Evolutionary conservation across 1,140 invertebrate genomes (phyloP), one percentile per base, ranked within the genome.

Genomic region (Drosophila dunni): DNA sequence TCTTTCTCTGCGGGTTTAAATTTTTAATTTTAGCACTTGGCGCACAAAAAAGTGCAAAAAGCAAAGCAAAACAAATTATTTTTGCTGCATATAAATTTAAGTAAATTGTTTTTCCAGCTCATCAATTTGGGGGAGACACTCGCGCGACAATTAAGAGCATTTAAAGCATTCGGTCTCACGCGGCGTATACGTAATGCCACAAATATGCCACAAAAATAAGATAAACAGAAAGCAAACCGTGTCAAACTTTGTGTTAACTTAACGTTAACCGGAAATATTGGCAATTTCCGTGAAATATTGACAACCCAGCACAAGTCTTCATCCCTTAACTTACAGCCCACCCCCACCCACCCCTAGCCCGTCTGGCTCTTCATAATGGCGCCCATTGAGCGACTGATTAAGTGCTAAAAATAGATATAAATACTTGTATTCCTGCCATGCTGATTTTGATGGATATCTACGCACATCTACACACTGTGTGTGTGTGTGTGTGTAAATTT

Each of bases 201-300:
- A 78, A 84, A 85, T 85, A 86, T 42, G 40, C 29, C 33, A 34
- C 36, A 9, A 11, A 13, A 13, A 36, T 24, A 20, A 45, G 15
- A 17, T 33, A 10, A 20, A 45, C 17, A 29, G 38, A 58, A 20
- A 29, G 8, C 13, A 53, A 53, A 53, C n/a, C 15, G 15, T 51
- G 13, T 24, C 54, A 48, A 29, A 29, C 24, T 50, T 45, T 29
- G 33, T 61, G 40, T 46, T 64, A 81, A 77, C 67, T 76, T 73
- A 76, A 78, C 78, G 84, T 89, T 78, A 84, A 88, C 80, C 84
- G 84, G 84, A 89, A 84, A 88, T 88, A 88, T 88, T 88, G 84
- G 74, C 84, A 88, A 84, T 88, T 88, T 89, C 70, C 78, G 51
- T 78, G 71, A 89, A 89, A 75, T 89, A 88, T 89, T 83, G 84